phyloP scores from a whole-genome alignment of 2,888 invertebrate genomes.

The Diarsia dahlii region DNA sequence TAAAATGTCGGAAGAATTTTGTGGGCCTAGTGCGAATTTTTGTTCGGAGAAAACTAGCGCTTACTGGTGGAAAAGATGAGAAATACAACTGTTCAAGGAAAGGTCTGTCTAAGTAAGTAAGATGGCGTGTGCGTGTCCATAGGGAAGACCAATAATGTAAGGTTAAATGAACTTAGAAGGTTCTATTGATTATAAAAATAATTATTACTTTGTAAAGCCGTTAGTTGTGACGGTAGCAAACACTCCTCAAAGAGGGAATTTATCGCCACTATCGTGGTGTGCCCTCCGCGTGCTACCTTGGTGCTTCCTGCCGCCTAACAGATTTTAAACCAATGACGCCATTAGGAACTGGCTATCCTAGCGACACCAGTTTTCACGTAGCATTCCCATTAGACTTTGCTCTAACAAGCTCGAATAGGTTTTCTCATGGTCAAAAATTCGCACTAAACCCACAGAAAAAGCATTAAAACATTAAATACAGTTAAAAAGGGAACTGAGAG shows the following conservation, averaged over 20 bases:
- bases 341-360: not conserved
- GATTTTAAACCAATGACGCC: not conserved
- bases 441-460: constrained; percentile 14
- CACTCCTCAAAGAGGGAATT: too few species aligned
- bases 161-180: too few species aligned
- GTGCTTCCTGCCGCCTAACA: not conserved
- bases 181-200: too few species aligned
- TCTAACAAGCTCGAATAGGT: not conserved
- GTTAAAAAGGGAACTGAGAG: not conserved
- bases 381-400: not conserved
- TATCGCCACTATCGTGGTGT: too few species aligned
- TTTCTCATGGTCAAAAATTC: not conserved
- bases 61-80: not conserved
- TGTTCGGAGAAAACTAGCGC: not conserved
- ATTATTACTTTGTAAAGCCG: too few species aligned
- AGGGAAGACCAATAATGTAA: not conserved
- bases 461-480: not conserved
- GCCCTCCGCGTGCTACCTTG: too few species aligned
- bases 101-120: too few species aligned
- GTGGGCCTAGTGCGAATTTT: not conserved
- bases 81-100: not conserved
- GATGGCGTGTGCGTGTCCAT: too few species aligned
- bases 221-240: too few species aligned
- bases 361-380: not conserved
- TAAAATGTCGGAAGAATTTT: constrained; percentile 44